These are phyloP conservation scores for Heliconius ethilla DNA, from an alignment of 2,888 invertebrate genomes.

Conservation along the genomic window DNA sequence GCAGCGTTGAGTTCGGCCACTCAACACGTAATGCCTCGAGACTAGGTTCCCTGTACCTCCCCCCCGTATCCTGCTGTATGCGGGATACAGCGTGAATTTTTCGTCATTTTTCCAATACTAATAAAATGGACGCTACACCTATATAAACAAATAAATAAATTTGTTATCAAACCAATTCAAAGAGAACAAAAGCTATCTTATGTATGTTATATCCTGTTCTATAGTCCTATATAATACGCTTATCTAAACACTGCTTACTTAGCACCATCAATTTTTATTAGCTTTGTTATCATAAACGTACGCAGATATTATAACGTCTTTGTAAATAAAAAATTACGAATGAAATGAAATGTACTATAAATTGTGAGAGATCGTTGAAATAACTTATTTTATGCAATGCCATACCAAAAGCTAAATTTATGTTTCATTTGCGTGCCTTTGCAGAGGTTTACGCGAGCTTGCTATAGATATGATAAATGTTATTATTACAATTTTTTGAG, in stretches of 20 bases:
- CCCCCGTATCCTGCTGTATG: too few species aligned
- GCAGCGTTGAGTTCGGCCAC: too few species aligned
- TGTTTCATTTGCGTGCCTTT: slow-evolving; percentile 24
- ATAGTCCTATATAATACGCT: not conserved
- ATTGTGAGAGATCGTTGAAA: slow-evolving; percentile 14
- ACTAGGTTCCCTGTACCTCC: too few species aligned
- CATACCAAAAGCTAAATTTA: slow-evolving; percentile 27
- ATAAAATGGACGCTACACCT: not conserved
- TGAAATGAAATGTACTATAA: slow-evolving; percentile 4
- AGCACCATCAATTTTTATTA: not conserved
- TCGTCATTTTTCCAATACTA: not conserved
- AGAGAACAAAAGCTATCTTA: not conserved
- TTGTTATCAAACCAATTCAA: not conserved
- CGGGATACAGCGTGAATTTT: too few species aligned
- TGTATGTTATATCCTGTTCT: not conserved
- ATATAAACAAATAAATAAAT: too few species aligned
- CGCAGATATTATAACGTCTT: not conserved
- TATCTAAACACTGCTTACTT: not conserved
- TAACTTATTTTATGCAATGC: slow-evolving; percentile 20
- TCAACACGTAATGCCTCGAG: too few species aligned
- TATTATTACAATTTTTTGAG: not conserved
- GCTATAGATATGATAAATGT: slow-evolving; percentile 15
- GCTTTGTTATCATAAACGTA: not conserved
- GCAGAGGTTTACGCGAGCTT: slow-evolving; percentile 21
- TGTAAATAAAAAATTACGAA: not conserved